phyloP scores from a whole-genome alignment of 2,797 vertebrate genomes.

The Gadopsis bispinosus region DNA sequence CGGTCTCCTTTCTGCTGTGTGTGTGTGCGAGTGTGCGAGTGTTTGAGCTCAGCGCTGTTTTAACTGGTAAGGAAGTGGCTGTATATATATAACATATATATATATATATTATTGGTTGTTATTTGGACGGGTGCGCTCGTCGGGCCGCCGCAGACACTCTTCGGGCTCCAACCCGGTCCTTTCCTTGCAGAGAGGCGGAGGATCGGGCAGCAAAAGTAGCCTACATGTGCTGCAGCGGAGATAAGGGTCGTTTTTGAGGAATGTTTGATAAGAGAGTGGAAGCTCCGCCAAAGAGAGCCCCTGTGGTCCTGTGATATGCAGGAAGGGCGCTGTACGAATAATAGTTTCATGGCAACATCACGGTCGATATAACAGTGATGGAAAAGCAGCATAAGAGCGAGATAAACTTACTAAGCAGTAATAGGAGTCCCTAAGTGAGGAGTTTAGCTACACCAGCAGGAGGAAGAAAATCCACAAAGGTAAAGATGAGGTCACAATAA shows the following conservation, averaged over 20 bases:
- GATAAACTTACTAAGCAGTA: constrained; percentile 24
- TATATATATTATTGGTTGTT: constrained; percentile 70
- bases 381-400: constrained; percentile 11
- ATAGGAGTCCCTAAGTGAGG: background rate
- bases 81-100: too few relatives aligned
- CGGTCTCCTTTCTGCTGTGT: constrained; percentile 15
- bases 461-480: constrained; percentile 9
- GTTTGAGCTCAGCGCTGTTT: constrained; percentile 55
- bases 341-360: background rate
- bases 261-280: constrained; percentile 53
- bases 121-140: constrained; percentile 57
- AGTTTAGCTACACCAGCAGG: background rate
- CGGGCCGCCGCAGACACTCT: constrained; percentile 7
- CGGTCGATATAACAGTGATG: background rate
- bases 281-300: constrained; percentile 11
- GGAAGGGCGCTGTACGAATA: background rate
- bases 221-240: constrained; percentile 56
- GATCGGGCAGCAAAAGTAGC: constrained; percentile 36
- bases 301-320: constrained; percentile 8
- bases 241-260: constrained; percentile 66
- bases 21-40: background rate
- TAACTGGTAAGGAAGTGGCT: constrained; percentile 80
- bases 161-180: constrained; percentile 22
- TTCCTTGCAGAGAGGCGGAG: constrained; percentile 41
- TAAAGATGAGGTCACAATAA: constrained; percentile 14